These are phyloP conservation scores for Camptogramma bilineatum DNA, from an alignment of 2,888 invertebrate species.

Conservation along the genomic window DNA sequence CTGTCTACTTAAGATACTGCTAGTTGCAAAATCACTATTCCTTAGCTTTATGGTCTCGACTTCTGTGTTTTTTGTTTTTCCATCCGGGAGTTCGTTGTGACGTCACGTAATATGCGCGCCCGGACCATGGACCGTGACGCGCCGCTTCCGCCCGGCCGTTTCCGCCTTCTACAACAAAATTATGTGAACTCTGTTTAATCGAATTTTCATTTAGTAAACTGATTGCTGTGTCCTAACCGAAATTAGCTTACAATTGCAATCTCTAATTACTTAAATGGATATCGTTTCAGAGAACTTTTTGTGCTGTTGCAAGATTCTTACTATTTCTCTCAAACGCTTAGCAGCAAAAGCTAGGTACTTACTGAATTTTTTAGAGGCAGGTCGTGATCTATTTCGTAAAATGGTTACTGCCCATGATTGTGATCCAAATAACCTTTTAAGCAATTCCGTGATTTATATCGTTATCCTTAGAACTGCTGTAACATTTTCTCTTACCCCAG, in stretches of 20 bases:
- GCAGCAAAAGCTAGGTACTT: background rate
- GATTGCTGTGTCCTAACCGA: constrained; percentile 36
- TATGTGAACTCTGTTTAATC: constrained; percentile 72
- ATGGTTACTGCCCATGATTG: constrained; percentile 5
- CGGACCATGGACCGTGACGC: constrained; percentile 75
- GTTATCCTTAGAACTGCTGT: constrained; percentile 9
- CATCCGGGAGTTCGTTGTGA: constrained; percentile 60
- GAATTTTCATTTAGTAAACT: constrained; percentile 67
- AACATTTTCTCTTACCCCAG: constrained; percentile 13
- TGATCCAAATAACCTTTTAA: constrained; percentile 4
- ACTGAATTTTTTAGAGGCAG: background rate
- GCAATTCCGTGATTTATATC: constrained; percentile 11
- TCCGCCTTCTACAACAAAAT: constrained; percentile 78
- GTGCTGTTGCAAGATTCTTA: constrained; percentile 9
- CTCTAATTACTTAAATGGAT: background rate
- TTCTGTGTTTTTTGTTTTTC: constrained; percentile 40
- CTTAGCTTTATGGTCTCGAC: constrained; percentile 23
- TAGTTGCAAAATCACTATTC: constrained; percentile 17
- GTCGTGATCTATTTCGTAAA: constrained; percentile 2
- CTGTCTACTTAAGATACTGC: constrained; percentile 16
- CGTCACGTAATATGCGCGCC: constrained; percentile 73
- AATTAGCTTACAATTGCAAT: constrained; percentile 18
- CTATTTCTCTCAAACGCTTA: background rate
- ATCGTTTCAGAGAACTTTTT: background rate
- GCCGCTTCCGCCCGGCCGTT: constrained; percentile 75